These are phyloP conservation scores for Myotis pilosus DNA, from an alignment of 2,797 vertebrate species.

Conservation along the genomic window DNA sequence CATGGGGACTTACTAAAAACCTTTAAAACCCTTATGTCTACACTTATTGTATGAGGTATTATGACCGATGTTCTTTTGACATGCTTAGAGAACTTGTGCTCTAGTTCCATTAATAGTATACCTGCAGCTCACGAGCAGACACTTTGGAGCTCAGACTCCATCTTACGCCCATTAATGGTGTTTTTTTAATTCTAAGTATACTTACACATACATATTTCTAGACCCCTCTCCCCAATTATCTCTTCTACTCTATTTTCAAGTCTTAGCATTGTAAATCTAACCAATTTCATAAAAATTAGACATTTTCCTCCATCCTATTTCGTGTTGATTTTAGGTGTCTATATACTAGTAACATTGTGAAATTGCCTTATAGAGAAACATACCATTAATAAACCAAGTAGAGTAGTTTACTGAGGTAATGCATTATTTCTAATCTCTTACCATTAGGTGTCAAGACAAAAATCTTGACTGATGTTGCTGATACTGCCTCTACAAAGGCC, in stretches of 20 bases:
- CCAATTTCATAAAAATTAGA: conserved; percentile 9
- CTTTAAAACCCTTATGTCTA: background rate
- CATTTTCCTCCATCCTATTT: background rate
- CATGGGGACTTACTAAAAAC: background rate
- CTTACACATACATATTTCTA: background rate
- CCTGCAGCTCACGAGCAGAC: background rate
- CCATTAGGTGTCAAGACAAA: conserved; percentile 27
- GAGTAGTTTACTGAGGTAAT: background rate
- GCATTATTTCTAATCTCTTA: conserved; percentile 40
- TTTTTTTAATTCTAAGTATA: background rate
- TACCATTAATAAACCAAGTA: background rate
- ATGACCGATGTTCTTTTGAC: background rate
- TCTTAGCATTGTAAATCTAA: background rate
- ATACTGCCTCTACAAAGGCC: conserved; percentile 23
- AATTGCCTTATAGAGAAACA: background rate
- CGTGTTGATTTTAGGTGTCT: background rate
- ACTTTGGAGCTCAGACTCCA: background rate
- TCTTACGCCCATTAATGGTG: background rate
- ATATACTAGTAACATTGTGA: background rate
- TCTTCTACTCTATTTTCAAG: background rate
- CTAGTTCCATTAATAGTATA: background rate
- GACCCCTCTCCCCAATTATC: background rate
- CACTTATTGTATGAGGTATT: background rate
- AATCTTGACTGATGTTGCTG: conserved; percentile 41
- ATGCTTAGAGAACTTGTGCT: background rate